Evolutionary conservation across 1,140 invertebrate species (phyloP), one percentile per base, ranked within the genome.

Genomic region (Ridgeia piscesae): DNA sequence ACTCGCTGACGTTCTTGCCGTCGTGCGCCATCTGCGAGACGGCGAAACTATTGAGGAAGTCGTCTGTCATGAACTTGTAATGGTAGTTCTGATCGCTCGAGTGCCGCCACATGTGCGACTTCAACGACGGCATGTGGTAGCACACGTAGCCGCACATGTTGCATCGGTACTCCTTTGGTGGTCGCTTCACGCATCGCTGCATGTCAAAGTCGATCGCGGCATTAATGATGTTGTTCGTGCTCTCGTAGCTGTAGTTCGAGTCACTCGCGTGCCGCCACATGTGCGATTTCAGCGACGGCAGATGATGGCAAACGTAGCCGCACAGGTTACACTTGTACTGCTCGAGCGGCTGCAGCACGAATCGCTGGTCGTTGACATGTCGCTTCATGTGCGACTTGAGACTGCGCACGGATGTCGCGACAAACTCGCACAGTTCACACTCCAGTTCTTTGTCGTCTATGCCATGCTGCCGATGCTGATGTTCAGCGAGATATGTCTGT

Each of bases 51-150:
- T 90, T 90, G 34, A 34, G 34, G 34, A 42, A 90, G 89, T 90
- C 89, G 21, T 42, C 35, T 33, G 89, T 90, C 34, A 34, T 34
- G 35, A 90, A 34, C 34, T 34, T 90, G 89, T 34, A 34, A 21
- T 77, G 58, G 93, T 95, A 96, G 93, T 95, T 95, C 35, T 94
- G 93, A 91, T 95, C 95, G 92, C 94, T 94, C 34, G 95, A 95
- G 93, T 96, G 95, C 9, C 95, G 94, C 95, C 95, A 96, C 95
- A 96, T 95, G 94, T 96, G 95, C 0, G 95, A 96, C 93, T 96
- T 96, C 21, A 96, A 93, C 0, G 95, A 96, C 0, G 95, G 95
- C 92, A 96, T 93, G 94, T 96, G 95, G 93, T 96, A 95, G 92
- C 95, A 96, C 17, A 96, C 95, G 92, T 96, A 96, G 34, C 95